Conservation (phyloP, 64 coral and sea anemone genomes). For the Catalaphyllia jardinei region DNA sequence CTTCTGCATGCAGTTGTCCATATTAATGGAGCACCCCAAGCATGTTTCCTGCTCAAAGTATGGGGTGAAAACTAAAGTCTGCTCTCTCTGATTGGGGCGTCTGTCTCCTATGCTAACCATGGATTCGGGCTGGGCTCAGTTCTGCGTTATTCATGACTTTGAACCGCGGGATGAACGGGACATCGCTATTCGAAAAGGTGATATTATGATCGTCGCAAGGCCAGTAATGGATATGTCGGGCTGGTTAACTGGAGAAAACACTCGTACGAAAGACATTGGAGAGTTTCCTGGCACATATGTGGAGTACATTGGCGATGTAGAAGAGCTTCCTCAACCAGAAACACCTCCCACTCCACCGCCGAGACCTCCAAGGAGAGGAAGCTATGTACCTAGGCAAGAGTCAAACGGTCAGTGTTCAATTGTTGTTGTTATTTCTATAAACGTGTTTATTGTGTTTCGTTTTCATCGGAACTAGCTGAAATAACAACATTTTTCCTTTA, state of each 20-base stretch:
- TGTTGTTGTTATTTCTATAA: background rate
- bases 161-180: conserved; percentile 62
- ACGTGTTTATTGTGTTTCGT: background rate
- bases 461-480: background rate
- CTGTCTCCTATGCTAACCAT: conserved; percentile 8
- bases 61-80: conserved; percentile 32
- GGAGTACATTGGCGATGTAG: conserved; percentile 79
- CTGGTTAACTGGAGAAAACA: conserved; percentile 80
- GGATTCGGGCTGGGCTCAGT: conserved; percentile 63
- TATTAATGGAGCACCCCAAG: background rate
- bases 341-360: conserved; percentile 65
- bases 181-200: conserved; percentile 72
- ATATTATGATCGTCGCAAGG: conserved; percentile 75
- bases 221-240: conserved; percentile 40
- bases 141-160: conserved; percentile 28
- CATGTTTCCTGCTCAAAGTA: background rate
- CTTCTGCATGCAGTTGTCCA: background rate
- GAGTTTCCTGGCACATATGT: conserved; percentile 89
- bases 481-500: background rate
- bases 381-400: background rate
- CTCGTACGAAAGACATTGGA: conserved; percentile 66
- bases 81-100: background rate
- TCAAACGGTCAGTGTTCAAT: background rate
- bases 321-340: conserved; percentile 39
- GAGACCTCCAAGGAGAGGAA: conserved; percentile 4